These are phyloP conservation scores for Nysson spinosus DNA, from an alignment of 2,888 invertebrate species.

Conservation along the genomic window DNA sequence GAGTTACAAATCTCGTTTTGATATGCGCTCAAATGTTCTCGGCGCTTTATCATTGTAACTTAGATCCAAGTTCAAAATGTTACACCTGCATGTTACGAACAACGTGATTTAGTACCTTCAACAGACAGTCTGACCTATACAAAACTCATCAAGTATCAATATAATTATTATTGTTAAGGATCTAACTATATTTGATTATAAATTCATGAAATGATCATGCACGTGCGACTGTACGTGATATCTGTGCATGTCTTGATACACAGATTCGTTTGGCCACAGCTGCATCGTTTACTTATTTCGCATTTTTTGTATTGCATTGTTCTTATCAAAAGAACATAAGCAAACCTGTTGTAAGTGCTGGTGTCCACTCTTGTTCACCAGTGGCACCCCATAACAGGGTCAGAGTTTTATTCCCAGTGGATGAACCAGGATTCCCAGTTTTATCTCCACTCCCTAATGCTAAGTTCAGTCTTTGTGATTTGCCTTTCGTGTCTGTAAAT, in stretches of 20 bases:
- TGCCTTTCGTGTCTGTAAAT: constrained; percentile 65
- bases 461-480: constrained; percentile 62
- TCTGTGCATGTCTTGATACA: constrained; percentile 31
- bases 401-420: constrained; percentile 78
- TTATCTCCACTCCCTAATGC: constrained; percentile 71
- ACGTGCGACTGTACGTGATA: constrained; percentile 21
- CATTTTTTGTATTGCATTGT: constrained; percentile 13
- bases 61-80: constrained; percentile 4
- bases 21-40: too few relatives aligned
- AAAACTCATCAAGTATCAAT: too few relatives aligned
- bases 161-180: background rate
- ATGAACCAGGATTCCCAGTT: constrained; percentile 56
- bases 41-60: too few relatives aligned
- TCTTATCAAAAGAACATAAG: constrained; percentile 31
- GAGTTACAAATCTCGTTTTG: too few relatives aligned
- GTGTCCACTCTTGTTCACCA: constrained; percentile 98
- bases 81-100: constrained; percentile 13
- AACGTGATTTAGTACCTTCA: too few relatives aligned
- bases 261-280: constrained; percentile 33
- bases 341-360: constrained; percentile 94
- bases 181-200: constrained; percentile 1
- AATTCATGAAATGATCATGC: constrained; percentile 30
- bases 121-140: too few relatives aligned
- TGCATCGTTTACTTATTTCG: constrained; percentile 16
- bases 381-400: constrained; percentile 95